Evolutionary conservation across 2,797 vertebrate genomes (phyloP), one percentile per base, ranked within the genome.

Genomic region (Betta splendens): DNA sequence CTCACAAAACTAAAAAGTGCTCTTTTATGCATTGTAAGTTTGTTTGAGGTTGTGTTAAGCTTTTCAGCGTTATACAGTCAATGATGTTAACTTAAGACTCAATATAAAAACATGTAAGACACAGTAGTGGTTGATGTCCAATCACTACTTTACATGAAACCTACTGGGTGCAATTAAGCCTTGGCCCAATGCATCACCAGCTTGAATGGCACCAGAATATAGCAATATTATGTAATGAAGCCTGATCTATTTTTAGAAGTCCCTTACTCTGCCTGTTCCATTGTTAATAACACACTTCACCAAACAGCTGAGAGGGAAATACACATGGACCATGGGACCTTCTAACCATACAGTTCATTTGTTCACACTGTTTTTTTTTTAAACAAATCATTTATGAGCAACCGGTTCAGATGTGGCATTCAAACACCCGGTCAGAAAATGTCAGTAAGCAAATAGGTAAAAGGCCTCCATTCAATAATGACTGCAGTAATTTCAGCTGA

Each of bases 21-120:
- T 21, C 9, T 13, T 55, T 60, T 9, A 26, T 36, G 10, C 4
- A n/a, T 49, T 38, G 39, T 23, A 15, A 42, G 25, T 13, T 17
- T 5, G 62, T 16, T 18, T 15, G 9, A 46, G 7, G 35, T 55
- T 44, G 13, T 26, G n/a, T 45, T 26, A 16, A 42, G 46, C 33
- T 12, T 7, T 45, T 16, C 9, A 47, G 20, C 50, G 18, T 16
- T 11, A 48, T 25, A 31, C 16, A 52, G 4, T 31, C 9, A 31
- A 3, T 28, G 2, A 9, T 3, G 2, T 43, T 22, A 35, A n/a
- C 4, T 31, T 29, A 11, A 29, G 23, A 15, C n/a, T 18, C 0
- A 0, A 15, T 26, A 17, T 15, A 44, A n/a, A 29, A 25, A n/a
- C 47, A 18, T 54, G 1, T 21, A 10, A 42, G 22, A 17, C 5